These are phyloP conservation scores for Steatocranus sp. DNA, from an alignment of 2,797 vertebrate species.

Conservation along the genomic window DNA sequence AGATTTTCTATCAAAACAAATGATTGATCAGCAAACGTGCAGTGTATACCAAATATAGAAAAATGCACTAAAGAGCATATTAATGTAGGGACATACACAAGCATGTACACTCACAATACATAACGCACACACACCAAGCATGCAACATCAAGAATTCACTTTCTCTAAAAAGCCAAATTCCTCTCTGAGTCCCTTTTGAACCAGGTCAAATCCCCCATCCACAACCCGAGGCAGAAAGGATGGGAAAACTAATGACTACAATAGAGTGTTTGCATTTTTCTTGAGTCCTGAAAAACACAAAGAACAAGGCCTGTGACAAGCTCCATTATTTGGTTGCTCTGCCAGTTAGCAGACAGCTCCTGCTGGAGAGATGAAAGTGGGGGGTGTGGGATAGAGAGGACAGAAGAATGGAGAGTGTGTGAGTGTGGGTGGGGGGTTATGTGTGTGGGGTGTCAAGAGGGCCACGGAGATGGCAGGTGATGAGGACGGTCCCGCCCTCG, in stretches of 20 bases:
- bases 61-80: not conserved
- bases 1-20: slow-evolving; percentile 80
- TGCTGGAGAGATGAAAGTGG: slow-evolving; percentile 84
- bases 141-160: slow-evolving; percentile 84
- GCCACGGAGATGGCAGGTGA: slow-evolving; percentile 94
- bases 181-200: slow-evolving; percentile 82
- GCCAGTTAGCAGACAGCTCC: slow-evolving; percentile 90
- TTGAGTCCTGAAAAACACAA: slow-evolving; percentile 85
- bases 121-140: slow-evolving; percentile 75
- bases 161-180: slow-evolving; percentile 83
- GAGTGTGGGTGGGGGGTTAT: slow-evolving; percentile 72
- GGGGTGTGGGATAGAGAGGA: slow-evolving; percentile 60
- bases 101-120: slow-evolving; percentile 41
- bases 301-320: slow-evolving; percentile 98
- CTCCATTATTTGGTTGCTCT: slow-evolving; percentile 97
- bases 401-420: slow-evolving; percentile 62
- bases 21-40: slow-evolving; percentile 82
- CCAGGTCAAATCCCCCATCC: slow-evolving; percentile 85
- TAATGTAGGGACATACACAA: slow-evolving; percentile 16
- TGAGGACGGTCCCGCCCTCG: slow-evolving; percentile 83
- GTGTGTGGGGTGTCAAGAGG: slow-evolving; percentile 88
- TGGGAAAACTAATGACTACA: slow-evolving; percentile 98
- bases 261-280: slow-evolving; percentile 96
- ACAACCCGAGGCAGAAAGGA: slow-evolving; percentile 85
- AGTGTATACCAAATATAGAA: not conserved